Percentiles rank a stretch among this genome's conserved stretches.
phyloP scores from a whole-genome alignment of 2,797 vertebrate species.

The Aeoliscus strigatus region DNA sequence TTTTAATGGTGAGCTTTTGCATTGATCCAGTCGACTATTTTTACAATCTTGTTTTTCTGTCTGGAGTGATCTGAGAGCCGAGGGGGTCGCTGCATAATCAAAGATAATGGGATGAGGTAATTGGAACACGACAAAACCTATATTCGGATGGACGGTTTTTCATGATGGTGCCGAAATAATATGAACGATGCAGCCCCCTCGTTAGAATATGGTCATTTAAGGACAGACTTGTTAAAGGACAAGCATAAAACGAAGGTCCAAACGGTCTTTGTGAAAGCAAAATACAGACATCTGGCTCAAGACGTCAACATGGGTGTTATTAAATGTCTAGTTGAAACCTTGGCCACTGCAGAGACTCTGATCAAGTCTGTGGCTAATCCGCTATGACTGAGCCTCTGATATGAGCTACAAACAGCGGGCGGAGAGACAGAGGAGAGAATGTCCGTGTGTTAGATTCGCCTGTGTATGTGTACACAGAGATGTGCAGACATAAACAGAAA shows the following conservation, averaged over 20 bases:
- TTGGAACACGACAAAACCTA: constrained; percentile 16
- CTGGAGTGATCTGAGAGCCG: constrained; percentile 23
- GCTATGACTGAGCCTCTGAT: constrained; percentile 53
- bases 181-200: no score
- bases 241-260: constrained; percentile 25
- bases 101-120: constrained; percentile 26
- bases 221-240: constrained; percentile 17
- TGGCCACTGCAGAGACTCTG: constrained; percentile 56
- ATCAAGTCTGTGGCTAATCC: constrained; percentile 73
- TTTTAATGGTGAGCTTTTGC: constrained; percentile 2
- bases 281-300: constrained; percentile 46
- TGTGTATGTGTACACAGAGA: constrained; percentile 34
- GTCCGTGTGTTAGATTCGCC: no score
- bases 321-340: constrained; percentile 55
- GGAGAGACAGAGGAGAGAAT: constrained; percentile 8
- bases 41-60: constrained; percentile 11
- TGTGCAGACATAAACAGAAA: constrained; percentile 36
- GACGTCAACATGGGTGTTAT: constrained; percentile 51
- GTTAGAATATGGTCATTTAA: constrained; percentile 10
- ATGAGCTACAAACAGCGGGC: constrained; percentile 42
- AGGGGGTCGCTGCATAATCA: constrained; percentile 22
- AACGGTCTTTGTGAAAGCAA: constrained; percentile 18
- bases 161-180: constrained; percentile 15
- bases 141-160: constrained; percentile 20
- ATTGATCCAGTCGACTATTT: constrained; percentile 18